phyloP scores from a whole-genome alignment of 2,797 vertebrate species.

The Sebastes kiyomatsui region DNA sequence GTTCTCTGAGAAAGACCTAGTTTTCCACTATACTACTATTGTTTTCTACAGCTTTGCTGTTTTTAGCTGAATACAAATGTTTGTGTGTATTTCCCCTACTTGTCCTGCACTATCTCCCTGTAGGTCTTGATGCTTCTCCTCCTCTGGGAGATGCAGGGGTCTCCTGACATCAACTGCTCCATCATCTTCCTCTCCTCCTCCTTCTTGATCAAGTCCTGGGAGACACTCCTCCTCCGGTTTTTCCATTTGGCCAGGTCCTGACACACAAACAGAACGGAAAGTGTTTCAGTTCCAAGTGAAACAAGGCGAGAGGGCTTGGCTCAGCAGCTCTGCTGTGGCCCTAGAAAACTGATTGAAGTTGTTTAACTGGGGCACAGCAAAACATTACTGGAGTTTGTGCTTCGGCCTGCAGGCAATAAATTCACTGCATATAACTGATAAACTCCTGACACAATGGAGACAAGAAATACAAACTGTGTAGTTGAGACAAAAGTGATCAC shows the following conservation, averaged over 20 bases:
- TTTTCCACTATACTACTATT: not conserved
- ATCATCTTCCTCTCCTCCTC: conserved; percentile 97
- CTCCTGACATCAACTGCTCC: conserved; percentile 89
- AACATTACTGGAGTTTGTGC: not conserved
- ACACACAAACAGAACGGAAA: conserved; percentile 13
- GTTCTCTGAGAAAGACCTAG: not conserved
- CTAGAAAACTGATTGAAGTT: not conserved
- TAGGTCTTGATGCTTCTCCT: conserved; percentile 98
- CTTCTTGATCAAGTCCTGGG: conserved; percentile 97
- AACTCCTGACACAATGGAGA: not conserved
- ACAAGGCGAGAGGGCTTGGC: not conserved
- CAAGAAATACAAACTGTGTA: not conserved
- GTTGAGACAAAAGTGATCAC: not conserved
- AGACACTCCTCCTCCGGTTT: conserved; percentile 92
- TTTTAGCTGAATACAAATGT: not conserved
- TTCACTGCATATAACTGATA: not conserved
- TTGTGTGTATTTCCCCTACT: conserved; percentile 81
- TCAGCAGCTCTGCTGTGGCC: not conserved
- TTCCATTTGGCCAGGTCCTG: conserved; percentile 98
- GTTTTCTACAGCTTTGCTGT: not conserved
- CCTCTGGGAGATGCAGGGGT: conserved; percentile 77
- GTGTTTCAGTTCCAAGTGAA: conserved; percentile 13
- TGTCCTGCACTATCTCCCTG: conserved; percentile 96
- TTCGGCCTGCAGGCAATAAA: not conserved
- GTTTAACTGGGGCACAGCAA: conserved; percentile 7